A percentile compares a stretch with the other conserved stretches of the same genome.
phyloP scores from a whole-genome alignment of 1,140 invertebrate genomes.

The Metopolophium dirhodum region DNA sequence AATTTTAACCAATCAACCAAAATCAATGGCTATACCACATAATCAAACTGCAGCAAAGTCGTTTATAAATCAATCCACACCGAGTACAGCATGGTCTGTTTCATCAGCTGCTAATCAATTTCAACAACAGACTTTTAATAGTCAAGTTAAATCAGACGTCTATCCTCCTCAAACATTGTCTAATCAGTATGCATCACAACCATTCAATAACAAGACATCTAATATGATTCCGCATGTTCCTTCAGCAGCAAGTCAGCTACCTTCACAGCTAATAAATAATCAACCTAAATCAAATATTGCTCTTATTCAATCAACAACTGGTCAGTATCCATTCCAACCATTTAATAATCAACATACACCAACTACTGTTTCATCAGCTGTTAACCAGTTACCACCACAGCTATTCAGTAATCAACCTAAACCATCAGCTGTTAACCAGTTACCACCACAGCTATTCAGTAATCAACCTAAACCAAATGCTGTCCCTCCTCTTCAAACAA shows the following conservation, averaged over 20 bases:
- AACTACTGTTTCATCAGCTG: not conserved
- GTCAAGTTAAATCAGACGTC: not conserved
- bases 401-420: constrained; percentile 24
- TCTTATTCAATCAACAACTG: not conserved
- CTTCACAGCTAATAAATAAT: not conserved
- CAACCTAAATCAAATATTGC: not conserved
- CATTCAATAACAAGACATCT: not conserved
- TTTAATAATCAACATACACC: not conserved
- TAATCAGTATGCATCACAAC: not conserved
- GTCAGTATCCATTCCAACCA: not conserved
- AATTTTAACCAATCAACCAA: not conserved
- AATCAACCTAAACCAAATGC: constrained; percentile 16
- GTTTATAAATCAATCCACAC: not conserved
- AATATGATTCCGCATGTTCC: not conserved
- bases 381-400: not conserved
- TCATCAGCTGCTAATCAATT: not conserved
- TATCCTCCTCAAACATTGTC: not conserved
- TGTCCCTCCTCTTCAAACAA: not conserved
- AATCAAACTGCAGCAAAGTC: not conserved
- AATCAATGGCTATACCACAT: not conserved
- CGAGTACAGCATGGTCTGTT: not conserved
- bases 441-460: not conserved
- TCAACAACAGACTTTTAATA: not conserved
- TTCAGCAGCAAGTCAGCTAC: not conserved
- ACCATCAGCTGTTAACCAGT: not conserved